These are phyloP conservation scores for Pasiphila rectangulata DNA, from an alignment of 2,888 invertebrate genomes.

Conservation along the genomic window DNA sequence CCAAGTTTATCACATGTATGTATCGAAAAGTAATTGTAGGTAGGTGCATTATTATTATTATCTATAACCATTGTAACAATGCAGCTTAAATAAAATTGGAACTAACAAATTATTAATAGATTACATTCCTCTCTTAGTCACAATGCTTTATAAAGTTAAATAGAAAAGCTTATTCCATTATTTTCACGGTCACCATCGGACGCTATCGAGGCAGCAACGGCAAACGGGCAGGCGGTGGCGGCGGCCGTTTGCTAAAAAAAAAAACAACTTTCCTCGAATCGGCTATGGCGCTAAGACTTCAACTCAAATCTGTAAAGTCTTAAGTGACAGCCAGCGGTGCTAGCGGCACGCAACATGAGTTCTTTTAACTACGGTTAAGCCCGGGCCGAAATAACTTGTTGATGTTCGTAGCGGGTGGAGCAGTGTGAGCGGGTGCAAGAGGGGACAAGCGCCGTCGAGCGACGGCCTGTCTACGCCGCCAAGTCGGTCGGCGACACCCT, in stretches of 20 bases:
- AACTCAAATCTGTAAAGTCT: constrained; percentile 47
- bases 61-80: no score
- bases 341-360: constrained; percentile 50
- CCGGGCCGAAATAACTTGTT: constrained; percentile 79
- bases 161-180: background rate
- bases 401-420: constrained; percentile 71
- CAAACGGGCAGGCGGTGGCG: constrained; percentile 60
- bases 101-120: no score
- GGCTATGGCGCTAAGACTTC: constrained; percentile 74
- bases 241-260: constrained; percentile 57
- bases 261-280: constrained; percentile 80
- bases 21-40: no score
- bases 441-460: constrained; percentile 80
- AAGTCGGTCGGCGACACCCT: constrained; percentile 96
- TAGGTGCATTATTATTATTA: no score
- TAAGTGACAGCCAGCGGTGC: constrained; percentile 47
- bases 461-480: constrained; percentile 90
- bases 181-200: constrained; percentile 65
- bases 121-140: no score
- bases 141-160: background rate
- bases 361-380: constrained; percentile 56
- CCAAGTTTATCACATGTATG: no score
- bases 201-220: constrained; percentile 61
- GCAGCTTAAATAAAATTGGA: no score
- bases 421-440: constrained; percentile 58